Evolutionary conservation across 2,797 vertebrate genomes (phyloP), one percentile per base, ranked within the genome.

Genomic region (Kryptopterus vitreolus): DNA sequence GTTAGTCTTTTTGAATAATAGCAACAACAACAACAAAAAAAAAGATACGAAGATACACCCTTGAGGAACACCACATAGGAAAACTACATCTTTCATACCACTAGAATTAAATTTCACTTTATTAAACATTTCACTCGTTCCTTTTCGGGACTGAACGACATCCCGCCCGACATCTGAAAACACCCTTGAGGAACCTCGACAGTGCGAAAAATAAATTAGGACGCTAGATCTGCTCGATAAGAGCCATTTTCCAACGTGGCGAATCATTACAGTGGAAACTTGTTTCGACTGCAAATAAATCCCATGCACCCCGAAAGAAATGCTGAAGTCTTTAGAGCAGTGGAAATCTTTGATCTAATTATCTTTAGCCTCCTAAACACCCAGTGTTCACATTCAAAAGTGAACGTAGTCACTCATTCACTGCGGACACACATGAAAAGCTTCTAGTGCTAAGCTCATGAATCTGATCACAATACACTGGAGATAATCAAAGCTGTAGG

Each of bases 401-500:
- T 61, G 33, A 24, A n/a, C 29, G 11, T 73, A 82, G 66, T 77
- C 81, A 68, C 76, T 48, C n/a, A 58, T 84, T 82, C 76, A 82
- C 12, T 29, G 10, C 15, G 38, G 63, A 65, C 62, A 58, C 29
- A 55, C 53, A 82, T 46, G n/a, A 79, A 78, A 77, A 80, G 77
- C 63, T 81, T 78, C 80, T 66, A 77, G 83, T 38, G 46, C 61
- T 59, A 78, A 69, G 75, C 80, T 61, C 29, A 71, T 73, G 68
- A 78, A 58, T 62, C 81, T 50, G 76, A 74, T 50, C 72, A 83
- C 81, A 86, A 72, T 72, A 55, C 62, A 62, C 20, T 61, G 20
- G 55, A 66, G 53, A 61, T 71, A 81, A 83, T 86, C 81, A 81
- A 72, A 74, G 78, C 61, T 43, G 59, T 15, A 33, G 71, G 53